Evolutionary conservation across 2,113 vertebrate genomes (phyloP).

Genomic region (Emydocephalus ijimae): DNA sequence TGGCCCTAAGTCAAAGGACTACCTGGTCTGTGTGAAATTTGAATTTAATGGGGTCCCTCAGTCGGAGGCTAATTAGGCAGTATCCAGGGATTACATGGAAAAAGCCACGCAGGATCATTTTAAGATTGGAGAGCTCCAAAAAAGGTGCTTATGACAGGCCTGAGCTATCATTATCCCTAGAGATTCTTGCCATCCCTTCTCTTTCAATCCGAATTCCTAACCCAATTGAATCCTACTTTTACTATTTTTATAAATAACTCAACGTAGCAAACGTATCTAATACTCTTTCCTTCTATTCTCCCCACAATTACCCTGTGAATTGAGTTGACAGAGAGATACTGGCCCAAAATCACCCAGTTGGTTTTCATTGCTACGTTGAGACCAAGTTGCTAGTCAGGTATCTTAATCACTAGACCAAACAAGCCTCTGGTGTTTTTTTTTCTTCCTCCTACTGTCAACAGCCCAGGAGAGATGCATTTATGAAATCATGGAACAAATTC

Average conservation of each 20-base stretch:
- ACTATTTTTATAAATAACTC: neutral
- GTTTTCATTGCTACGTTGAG: neutral
- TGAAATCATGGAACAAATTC: neutral
- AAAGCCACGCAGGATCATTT: neutral
- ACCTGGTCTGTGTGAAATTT: neutral
- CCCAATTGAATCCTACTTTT: neutral
- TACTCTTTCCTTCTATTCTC: neutral
- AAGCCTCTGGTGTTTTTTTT: neutral
- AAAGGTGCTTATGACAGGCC: neutral
- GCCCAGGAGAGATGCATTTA: neutral
- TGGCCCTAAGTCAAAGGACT: neutral
- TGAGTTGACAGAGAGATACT: neutral
- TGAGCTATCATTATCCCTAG: neutral
- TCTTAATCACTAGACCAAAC: neutral
- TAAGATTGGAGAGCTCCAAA: neutral
- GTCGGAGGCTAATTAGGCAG: neutral
- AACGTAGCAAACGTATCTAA: neutral
- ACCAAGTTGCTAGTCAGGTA: neutral
- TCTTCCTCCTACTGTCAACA: neutral
- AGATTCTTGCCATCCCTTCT: neutral
- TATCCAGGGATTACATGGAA: neutral
- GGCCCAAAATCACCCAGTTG: neutral
- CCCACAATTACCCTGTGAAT: neutral
- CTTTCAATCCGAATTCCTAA: neutral
- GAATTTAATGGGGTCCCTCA: neutral